Conservation (phyloP, 2,888 invertebrate species). For the Piscicola geometra region DNA sequence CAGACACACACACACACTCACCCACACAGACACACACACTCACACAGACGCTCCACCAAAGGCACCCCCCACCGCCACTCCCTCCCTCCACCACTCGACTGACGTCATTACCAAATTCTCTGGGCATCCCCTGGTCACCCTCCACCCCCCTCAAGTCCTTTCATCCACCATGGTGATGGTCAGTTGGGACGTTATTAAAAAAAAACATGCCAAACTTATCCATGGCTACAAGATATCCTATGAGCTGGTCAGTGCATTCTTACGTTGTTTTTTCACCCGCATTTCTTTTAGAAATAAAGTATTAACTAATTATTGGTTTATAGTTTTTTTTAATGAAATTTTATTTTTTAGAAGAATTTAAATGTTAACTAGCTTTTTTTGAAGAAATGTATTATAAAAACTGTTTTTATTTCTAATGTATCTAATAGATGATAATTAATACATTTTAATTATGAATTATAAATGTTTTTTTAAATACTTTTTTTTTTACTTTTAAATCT, state of each 20-base stretch:
- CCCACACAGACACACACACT: too few species aligned
- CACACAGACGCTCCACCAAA: neutral
- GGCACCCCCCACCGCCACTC: neutral
- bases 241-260: conserved; percentile 32
- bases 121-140: conserved; percentile 71
- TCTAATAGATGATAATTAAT: neutral
- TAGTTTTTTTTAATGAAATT: too few species aligned
- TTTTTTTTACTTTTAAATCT: neutral
- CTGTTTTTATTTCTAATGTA: neutral
- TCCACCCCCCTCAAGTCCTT: conserved; percentile 75
- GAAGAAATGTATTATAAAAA: too few species aligned
- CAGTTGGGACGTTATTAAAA: conserved; percentile 70
- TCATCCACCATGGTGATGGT: conserved; percentile 63
- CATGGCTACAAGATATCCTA: conserved; percentile 48
- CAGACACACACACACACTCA: too few species aligned
- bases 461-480: conserved; percentile 6
- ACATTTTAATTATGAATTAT: neutral
- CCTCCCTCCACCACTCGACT: neutral
- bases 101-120: conserved; percentile 59
- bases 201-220: conserved; percentile 51
- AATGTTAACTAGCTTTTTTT: too few species aligned
- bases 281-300: too few species aligned
- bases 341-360: too few species aligned
- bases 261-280: too few species aligned
- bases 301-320: too few species aligned